Evolutionary conservation across 2,797 vertebrate genomes (phyloP).

Genomic region (Erithacus rubecula): DNA sequence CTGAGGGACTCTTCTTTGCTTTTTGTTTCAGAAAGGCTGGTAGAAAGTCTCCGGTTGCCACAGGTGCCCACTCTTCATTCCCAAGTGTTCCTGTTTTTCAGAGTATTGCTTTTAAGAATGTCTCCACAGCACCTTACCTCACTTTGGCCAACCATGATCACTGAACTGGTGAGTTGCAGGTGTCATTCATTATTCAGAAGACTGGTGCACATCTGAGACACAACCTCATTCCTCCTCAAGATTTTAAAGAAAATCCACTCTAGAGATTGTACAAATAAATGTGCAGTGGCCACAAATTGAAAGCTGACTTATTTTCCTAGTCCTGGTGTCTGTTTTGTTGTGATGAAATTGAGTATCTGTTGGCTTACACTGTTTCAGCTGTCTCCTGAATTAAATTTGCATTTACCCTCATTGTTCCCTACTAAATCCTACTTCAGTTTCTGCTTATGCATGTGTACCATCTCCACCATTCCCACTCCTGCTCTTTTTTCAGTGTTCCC

Average conservation of each 20-base stretch:
- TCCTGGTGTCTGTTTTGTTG: background rate
- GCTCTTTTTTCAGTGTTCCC: background rate
- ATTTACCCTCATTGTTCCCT: background rate
- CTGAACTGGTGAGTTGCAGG: slow-evolving; percentile 88
- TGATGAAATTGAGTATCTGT: background rate
- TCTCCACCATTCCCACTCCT: background rate
- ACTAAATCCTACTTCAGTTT: background rate
- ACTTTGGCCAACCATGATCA: slow-evolving; percentile 99
- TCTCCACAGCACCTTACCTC: slow-evolving; percentile 98
- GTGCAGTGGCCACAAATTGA: background rate
- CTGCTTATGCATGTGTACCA: rapidly evolving
- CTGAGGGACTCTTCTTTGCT: slow-evolving; percentile 33
- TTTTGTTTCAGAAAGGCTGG: slow-evolving; percentile 90
- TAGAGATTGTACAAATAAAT: background rate
- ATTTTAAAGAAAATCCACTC: background rate
- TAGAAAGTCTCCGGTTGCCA: slow-evolving; percentile 96
- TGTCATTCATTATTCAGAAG: background rate
- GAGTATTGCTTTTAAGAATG: slow-evolving; percentile 96
- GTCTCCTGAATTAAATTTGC: background rate
- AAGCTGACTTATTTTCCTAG: background rate
- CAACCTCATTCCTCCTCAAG: background rate
- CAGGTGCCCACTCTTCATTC: slow-evolving; percentile 98
- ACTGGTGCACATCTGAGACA: background rate
- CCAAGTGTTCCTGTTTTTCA: slow-evolving; percentile 99
- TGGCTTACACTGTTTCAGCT: background rate